Conservation (phyloP, 2,888 invertebrate genomes). For the Ametastegia equiseti region DNA sequence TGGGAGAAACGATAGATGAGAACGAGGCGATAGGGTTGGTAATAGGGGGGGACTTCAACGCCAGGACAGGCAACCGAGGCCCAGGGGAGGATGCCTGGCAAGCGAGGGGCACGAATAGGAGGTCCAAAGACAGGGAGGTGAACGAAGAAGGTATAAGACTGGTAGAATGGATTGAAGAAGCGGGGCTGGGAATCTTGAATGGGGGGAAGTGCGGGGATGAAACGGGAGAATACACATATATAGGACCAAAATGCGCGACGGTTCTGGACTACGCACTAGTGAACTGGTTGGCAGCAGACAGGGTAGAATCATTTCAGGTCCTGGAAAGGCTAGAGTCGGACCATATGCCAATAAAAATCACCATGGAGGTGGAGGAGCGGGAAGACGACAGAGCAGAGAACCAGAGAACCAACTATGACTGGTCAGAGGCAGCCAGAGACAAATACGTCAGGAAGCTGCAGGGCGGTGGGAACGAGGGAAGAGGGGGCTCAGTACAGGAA, state of each 20-base stretch:
- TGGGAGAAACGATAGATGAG: not conserved
- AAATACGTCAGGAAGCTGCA: not conserved
- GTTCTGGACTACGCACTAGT: conserved; percentile 41
- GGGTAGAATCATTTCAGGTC: not conserved
- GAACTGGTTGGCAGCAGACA: not conserved
- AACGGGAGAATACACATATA: conserved; percentile 23
- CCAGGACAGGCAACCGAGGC: conserved; percentile 5
- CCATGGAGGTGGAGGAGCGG: not conserved
- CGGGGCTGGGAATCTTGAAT: conserved; percentile 48
- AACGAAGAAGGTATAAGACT: conserved; percentile 32
- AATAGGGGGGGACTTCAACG: conserved; percentile 51
- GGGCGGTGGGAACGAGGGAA: not conserved
- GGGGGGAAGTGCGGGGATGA: conserved; percentile 46
- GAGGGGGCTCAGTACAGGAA: not conserved
- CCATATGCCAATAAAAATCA: conserved; percentile 10
- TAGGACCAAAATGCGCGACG: not conserved
- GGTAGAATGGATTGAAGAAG: not conserved
- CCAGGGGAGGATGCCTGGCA: not conserved
- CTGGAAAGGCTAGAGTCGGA: conserved; percentile 30
- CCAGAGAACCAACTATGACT: not conserved
- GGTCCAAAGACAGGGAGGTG: conserved; percentile 44
- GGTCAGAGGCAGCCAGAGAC: not conserved
- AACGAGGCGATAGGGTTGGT: not conserved
- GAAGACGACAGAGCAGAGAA: not conserved
- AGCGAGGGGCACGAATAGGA: conserved; percentile 11